A percentile compares a stretch with the other conserved stretches of the same genome.
Conservation (phyloP, 2,113 vertebrate species). For the Grammomys surdaster region DNA sequence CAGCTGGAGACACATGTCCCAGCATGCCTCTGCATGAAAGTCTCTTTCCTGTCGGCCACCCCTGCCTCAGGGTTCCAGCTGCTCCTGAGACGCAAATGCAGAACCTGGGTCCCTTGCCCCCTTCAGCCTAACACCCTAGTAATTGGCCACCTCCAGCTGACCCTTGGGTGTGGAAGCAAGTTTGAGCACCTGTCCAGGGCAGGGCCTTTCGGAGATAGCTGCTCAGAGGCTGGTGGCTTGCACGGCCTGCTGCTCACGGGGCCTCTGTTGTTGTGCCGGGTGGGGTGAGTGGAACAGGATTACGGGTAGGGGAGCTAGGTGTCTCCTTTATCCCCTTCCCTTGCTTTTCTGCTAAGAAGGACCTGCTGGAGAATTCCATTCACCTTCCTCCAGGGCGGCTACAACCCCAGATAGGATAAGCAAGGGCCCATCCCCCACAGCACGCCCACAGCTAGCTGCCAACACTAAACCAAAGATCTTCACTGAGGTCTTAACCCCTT, state of each 20-base stretch:
- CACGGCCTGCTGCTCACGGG: background rate
- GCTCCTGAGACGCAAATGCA: background rate
- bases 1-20: background rate
- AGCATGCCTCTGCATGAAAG: background rate
- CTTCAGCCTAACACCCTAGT: background rate
- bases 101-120: background rate
- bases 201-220: background rate
- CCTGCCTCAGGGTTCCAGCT: accelerated
- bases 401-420: background rate
- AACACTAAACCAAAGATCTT: background rate
- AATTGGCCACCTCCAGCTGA: background rate
- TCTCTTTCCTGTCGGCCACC: background rate
- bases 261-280: background rate
- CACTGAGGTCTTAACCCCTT: background rate
- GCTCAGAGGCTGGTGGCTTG: background rate
- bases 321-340: background rate
- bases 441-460: accelerated
- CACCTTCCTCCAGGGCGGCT: background rate
- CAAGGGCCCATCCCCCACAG: background rate
- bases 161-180: background rate
- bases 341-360: background rate
- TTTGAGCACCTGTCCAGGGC: background rate
- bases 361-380: background rate
- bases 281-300: accelerated
- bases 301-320: background rate